A percentile compares a stretch with the other conserved stretches of the same genome.
Conservation (phyloP, 2,113 vertebrate genomes). For the Hylia prasina region DNA sequence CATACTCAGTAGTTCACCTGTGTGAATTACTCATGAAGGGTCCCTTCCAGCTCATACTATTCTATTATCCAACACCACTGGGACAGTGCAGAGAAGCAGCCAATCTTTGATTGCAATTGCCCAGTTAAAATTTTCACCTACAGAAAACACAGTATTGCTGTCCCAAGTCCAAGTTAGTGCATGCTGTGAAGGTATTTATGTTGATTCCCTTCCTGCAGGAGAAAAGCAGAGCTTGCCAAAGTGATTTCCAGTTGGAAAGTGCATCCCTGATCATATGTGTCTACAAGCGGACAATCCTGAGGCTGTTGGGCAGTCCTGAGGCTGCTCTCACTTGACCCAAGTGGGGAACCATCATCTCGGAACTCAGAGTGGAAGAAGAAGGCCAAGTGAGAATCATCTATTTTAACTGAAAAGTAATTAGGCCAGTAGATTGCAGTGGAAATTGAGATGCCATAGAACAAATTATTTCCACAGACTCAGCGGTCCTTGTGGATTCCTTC, state of each 20-base stretch:
- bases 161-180: not conserved
- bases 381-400: not conserved
- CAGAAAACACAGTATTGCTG: not conserved
- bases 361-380: not conserved
- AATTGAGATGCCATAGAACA: not conserved
- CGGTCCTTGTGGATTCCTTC: not conserved
- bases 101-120: not conserved
- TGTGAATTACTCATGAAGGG: not conserved
- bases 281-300: not conserved
- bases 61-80: not conserved
- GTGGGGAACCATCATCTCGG: not conserved
- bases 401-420: not conserved
- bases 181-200: not conserved
- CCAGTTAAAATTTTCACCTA: not conserved
- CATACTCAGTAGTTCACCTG: not conserved
- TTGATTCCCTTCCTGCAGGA: not conserved
- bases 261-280: not conserved
- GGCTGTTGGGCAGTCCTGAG: not conserved
- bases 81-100: not conserved
- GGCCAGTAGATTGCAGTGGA: not conserved
- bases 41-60: not conserved
- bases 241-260: not conserved
- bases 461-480: not conserved
- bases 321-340: not conserved
- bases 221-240: not conserved